Evolutionary conservation across 2,113 vertebrate species (phyloP).

Genomic region (Lontra canadensis): DNA sequence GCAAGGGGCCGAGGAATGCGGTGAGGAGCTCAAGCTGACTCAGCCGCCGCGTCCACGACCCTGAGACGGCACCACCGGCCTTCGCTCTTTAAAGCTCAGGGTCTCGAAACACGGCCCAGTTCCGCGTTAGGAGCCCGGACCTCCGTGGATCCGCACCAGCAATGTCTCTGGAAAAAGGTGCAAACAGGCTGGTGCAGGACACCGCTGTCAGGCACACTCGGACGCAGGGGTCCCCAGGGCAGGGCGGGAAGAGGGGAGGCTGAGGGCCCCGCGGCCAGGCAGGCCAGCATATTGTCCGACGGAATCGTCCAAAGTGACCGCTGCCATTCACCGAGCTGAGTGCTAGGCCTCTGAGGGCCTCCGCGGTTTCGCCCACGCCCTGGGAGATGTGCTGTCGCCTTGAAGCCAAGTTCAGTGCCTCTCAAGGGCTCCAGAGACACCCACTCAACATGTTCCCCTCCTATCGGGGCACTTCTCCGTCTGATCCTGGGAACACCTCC

Average conservation of each 20-base stretch:
- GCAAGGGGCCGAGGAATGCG: not conserved
- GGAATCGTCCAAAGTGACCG: accelerated
- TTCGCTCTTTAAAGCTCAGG: not conserved
- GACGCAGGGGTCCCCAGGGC: no score
- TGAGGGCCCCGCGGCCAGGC: no score
- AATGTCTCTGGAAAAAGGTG: not conserved
- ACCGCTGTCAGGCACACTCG: no score
- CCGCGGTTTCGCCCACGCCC: accelerated
- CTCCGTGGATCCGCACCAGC: accelerated
- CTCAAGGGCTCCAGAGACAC: not conserved
- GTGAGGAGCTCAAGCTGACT: not conserved
- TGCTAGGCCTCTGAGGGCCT: accelerated
- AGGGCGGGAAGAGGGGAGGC: not conserved
- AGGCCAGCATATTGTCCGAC: accelerated
- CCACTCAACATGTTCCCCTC: not conserved
- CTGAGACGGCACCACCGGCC: not conserved
- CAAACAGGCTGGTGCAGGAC: not conserved
- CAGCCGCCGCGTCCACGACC: not conserved
- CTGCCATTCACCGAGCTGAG: accelerated
- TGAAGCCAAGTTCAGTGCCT: not conserved
- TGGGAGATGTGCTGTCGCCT: accelerated
- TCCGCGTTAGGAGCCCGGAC: not conserved
- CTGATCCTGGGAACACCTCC: not conserved
- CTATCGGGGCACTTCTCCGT: accelerated
- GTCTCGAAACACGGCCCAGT: not conserved